Percentiles rank a stretch among this genome's conserved stretches.
Conservation (phyloP, 2,888 invertebrate genomes). For the Ormyrus rosae region DNA sequence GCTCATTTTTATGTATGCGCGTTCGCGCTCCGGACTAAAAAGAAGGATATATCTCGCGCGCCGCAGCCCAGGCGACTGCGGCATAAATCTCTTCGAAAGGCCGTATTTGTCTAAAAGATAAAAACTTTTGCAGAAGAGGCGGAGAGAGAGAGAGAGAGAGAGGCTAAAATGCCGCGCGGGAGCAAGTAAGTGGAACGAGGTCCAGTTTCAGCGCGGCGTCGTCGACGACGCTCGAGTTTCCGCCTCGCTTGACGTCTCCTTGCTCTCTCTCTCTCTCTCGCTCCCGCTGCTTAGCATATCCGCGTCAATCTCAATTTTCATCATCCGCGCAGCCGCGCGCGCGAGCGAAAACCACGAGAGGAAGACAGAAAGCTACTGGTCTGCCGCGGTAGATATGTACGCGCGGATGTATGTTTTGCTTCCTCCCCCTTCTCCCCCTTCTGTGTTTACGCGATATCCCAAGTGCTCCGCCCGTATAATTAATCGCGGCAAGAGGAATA, state of each 20-base stretch:
- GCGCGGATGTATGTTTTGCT: too few species aligned
- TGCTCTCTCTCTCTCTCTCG: not conserved
- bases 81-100: constrained; percentile 42
- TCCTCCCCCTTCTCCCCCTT: not conserved
- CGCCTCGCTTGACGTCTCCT: not conserved
- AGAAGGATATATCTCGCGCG: not conserved
- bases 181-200: constrained; percentile 45
- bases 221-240: not conserved
- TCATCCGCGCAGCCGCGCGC: not conserved
- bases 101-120: constrained; percentile 47
- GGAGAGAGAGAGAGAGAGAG: too few species aligned
- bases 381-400: too few species aligned
- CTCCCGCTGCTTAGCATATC: constrained; percentile 38
- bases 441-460: not conserved
- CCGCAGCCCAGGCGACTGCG: constrained; percentile 7
- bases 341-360: not conserved
- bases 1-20: constrained; percentile 43
- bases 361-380: not conserved
- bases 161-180: not conserved
- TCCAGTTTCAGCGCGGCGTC: constrained; percentile 28
- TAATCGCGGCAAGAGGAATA: not conserved
- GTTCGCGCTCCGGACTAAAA: not conserved
- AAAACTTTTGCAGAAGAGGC: constrained; percentile 27
- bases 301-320: constrained; percentile 48
- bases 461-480: constrained; percentile 4